Base-by-base conservation (phyloP, 2,113 vertebrate species). In the Ia io region DNA sequence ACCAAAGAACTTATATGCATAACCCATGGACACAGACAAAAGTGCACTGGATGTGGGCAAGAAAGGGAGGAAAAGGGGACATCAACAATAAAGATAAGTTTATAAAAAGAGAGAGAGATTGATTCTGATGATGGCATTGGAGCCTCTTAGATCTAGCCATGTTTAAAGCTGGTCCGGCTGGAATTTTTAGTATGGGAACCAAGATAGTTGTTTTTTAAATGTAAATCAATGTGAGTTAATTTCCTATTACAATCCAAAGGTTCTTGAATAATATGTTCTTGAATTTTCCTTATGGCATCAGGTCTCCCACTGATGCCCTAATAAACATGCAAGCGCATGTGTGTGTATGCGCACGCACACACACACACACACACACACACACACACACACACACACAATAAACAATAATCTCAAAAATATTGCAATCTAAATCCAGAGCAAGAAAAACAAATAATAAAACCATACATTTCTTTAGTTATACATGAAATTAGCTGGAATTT, bases 351-450 rank as follows among this genome's bases (percentile, higher is more conserved):
- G 2, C 49, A 53, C 2, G 25, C 10, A 42, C 65, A 83, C 49
- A 65, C 9, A 51, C 9, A 17, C 23, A 44, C 71, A 84, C 61
- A 84, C 35, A 44, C 53, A 79, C 32, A 61, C 28, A 42, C 70
- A 59, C n/a, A 30, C 14, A 51, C 25, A 51, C 17, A 78, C 11
- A 6, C 73, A 49, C 28, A 49, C 17, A 3, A 30, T 59, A 94
- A 93, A 77, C 9, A 71, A 80, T 85, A 88, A 94, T 84, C 63
- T 70, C 4, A 69, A 94, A 87, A 74, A 32, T 63, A 69, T 59
- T 88, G 23, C 1, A 73, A 11, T 88, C 40, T 85, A 88, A 78
- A 25, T 78, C 6, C 32, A 79, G n/a, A 47, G 3, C 35, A 35
- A 71, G 9, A 92, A n/a, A 84, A 11, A 73, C 12, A 90, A 92